Base-by-base conservation (phyloP, 2,113 vertebrate genomes). In the Corydoras maculifer region DNA sequence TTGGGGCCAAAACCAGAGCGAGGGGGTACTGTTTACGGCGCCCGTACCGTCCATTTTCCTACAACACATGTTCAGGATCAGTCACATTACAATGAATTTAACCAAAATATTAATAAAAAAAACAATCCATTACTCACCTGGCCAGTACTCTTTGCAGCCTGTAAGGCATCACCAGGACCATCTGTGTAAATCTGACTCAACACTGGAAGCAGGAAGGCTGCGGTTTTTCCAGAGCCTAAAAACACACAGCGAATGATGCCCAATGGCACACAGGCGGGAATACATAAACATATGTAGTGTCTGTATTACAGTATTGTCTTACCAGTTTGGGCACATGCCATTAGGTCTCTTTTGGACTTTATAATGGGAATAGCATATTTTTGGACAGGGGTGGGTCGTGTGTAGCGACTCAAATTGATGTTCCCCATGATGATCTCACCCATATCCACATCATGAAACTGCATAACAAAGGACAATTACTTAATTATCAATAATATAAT, bases 291-390 rank as follows among this genome's bases (percentile, higher is more conserved):
- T 51, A 9, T 3, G 2, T 30, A 60, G 5, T 53, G 5, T 10
- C 18, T 7, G 48, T 9, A 25, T 30, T 50, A n/a, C n/a, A 50
- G 2, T 12, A 13, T 13, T 31, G 14, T 13, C 70, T 74, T 80
- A 96, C 97, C 97, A 74, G 96, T 99, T 86, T 98, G 97, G 50
- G 96, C 96, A 67, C 97, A 99, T 71, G 97, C 97, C 97, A 99
- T 99, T 78, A 98, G 88, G 84, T 99, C 97, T 80, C 97, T 90
- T 81, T 98, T 98, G 25, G 92, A 89, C 81, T 95, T 97, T 85
- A 99, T 92, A 79, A 99, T 98, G 74, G 97, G 97, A 87, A 98
- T 98, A 78, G 96, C 97, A 59, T 99, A 91, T 83, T 99, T 99
- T 85, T 98, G 95, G 30, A 99, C 97, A 48, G 97, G 96, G 69